Base-by-base conservation (phyloP, 37 sponge, comb jelly and placozoan species). In the Dysidea cf. avara region DNA sequence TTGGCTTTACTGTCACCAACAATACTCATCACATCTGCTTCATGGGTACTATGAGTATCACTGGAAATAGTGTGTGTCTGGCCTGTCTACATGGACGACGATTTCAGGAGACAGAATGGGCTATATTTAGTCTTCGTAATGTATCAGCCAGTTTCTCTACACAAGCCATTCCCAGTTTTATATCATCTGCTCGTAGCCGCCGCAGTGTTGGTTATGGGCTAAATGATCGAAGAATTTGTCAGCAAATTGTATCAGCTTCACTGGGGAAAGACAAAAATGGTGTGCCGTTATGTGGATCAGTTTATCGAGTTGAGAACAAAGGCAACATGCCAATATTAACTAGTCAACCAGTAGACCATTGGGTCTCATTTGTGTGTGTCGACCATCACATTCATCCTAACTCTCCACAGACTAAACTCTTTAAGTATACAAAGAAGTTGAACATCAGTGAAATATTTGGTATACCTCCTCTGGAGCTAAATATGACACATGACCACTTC, bases 91-190 rank as follows among this genome's bases (percentile, higher is more conserved):
- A 89, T 48, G 89, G 90, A 11, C 43, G 70, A 0, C 71, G 69
- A 13, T 94, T 94, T 74, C 39, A 78, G 18, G 90, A 89, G 33
- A 72, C 58, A 1, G 87, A 86, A 39, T 89, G 95, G 87, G 90
- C 81, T 7, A 80, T 89, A 14, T 82, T 94, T 61, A 79, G 69
- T 39, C 57, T 94, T 37, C 61, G 78, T 39, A 22, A 35, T 26
- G 32, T 89, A 26, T 21, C 38, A 20, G 75, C 80, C n/a, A 75
- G 70, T 39, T 94, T 85, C 74, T 65, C 61, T 25, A 94, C 95
- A 5, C 76, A 74, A 43, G 90, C 90, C 40, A 86, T 94, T 32
- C 90, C 87, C 28, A 86, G 87, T 7, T 63, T 88, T 1, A 69
- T 52, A 22, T 36, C 47, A 35, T 49, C 21, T 13, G 66, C 25